phyloP scores from a whole-genome alignment of 2,797 vertebrate genomes.

The Anguilla pacifica region DNA sequence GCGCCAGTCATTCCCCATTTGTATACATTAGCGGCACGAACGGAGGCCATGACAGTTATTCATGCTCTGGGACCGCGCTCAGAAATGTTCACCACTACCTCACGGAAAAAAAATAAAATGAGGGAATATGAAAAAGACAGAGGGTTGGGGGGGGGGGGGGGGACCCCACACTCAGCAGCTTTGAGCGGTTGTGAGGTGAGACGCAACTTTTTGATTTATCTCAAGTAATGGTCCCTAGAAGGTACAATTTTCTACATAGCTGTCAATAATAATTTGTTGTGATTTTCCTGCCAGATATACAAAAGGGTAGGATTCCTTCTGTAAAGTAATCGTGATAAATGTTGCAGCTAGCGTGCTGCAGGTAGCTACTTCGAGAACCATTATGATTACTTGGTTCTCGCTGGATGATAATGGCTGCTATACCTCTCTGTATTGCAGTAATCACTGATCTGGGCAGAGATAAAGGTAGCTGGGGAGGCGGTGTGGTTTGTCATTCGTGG shows the following conservation, averaged over 20 bases:
- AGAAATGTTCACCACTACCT: neutral
- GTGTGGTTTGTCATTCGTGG: conserved; percentile 78
- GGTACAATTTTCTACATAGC: conserved; percentile 99
- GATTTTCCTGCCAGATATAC: conserved; percentile 92
- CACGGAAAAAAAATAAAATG: neutral
- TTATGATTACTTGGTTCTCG: conserved; percentile 84
- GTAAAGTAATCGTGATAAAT: conserved; percentile 96
- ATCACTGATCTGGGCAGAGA: conserved; percentile 85
- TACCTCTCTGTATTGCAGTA: conserved; percentile 75
- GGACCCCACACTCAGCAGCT: conserved; percentile 92
- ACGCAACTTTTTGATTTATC: conserved; percentile 98
- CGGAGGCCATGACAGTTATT: neutral
- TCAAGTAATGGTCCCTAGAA: conserved; percentile 90
- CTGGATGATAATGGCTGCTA: conserved; percentile 84
- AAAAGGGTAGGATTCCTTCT: conserved; percentile 82
- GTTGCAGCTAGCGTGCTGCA: conserved; percentile 81
- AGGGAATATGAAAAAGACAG: conserved; percentile 1
- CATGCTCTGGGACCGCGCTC: neutral
- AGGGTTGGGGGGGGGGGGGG: conserved; percentile 65
- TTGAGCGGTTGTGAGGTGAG: conserved; percentile 85
- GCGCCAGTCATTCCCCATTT: neutral
- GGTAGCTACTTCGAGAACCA: conserved; percentile 99
- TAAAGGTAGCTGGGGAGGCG: conserved; percentile 74
- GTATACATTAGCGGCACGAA: conserved; percentile 9
- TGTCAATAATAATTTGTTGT: conserved; percentile 99